Evolutionary conservation across 2,113 vertebrate species (phyloP).

Genomic region (Acrocephalus arundinaceus): DNA sequence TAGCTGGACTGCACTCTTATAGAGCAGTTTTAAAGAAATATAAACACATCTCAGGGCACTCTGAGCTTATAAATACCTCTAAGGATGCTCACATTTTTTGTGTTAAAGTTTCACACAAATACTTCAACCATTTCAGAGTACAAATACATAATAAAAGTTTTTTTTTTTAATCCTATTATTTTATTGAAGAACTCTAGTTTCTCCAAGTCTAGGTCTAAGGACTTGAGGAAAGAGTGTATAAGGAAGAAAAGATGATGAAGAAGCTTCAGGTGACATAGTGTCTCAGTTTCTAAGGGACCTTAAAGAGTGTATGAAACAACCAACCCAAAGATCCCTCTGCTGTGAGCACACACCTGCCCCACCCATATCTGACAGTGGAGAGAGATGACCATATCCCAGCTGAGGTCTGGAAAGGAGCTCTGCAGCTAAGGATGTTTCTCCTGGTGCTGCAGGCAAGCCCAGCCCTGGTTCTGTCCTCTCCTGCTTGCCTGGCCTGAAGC

Average conservation of each 20-base stretch:
- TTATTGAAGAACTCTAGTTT: not conserved
- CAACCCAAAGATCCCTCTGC: not conserved
- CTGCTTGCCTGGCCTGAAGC: rapidly evolving
- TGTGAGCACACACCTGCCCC: not conserved
- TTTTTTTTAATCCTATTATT: not conserved
- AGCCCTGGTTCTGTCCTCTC: not conserved
- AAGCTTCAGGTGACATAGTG: not conserved
- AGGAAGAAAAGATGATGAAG: not conserved
- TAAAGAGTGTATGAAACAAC: not conserved
- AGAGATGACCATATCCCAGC: not conserved
- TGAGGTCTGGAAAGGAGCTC: not conserved
- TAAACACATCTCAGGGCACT: not conserved
- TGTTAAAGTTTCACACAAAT: not conserved
- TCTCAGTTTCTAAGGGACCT: not conserved
- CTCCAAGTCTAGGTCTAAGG: not conserved
- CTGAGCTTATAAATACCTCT: not conserved
- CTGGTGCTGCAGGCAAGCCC: not conserved
- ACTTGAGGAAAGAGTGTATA: not conserved
- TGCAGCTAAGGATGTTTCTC: not conserved
- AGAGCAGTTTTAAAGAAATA: not conserved
- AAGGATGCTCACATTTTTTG: not conserved
- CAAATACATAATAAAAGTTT: not conserved
- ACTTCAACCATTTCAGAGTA: not conserved
- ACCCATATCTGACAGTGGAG: rapidly evolving
- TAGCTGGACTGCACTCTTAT: not conserved